These are phyloP conservation scores for Tyria jacobaeae DNA, from an alignment of 2,888 invertebrate genomes.

Conservation along the genomic window DNA sequence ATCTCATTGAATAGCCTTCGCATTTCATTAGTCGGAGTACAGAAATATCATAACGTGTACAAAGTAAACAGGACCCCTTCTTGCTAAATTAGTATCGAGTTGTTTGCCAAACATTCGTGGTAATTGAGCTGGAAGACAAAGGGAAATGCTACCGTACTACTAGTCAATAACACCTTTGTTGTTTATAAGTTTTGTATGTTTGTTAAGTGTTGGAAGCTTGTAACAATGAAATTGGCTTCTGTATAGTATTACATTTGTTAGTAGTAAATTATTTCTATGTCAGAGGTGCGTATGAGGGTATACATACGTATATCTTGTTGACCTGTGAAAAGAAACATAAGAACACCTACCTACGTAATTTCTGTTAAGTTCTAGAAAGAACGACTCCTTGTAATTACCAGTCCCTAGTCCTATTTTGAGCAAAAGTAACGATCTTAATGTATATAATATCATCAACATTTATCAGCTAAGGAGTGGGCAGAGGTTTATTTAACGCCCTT, in stretches of 20 bases:
- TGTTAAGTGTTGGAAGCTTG: not conserved
- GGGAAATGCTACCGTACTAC: slow-evolving; percentile 20
- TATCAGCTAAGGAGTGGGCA: no score
- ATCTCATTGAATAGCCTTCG: slow-evolving; percentile 47
- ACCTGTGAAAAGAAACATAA: no score
- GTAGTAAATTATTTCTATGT: no score
- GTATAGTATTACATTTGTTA: not conserved
- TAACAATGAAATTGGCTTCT: not conserved
- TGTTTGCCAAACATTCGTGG: slow-evolving; percentile 53
- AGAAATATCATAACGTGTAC: slow-evolving; percentile 53
- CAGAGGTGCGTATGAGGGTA: not conserved
- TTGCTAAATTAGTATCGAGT: slow-evolving; percentile 51
- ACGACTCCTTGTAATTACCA: no score
- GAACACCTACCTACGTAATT: no score
- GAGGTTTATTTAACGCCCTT: no score
- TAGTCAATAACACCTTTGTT: slow-evolving; percentile 19
- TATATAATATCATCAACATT: no score
- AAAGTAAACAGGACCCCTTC: slow-evolving; percentile 49
- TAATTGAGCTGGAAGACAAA: slow-evolving; percentile 37
- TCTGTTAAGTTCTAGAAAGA: no score
- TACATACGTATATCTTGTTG: not conserved
- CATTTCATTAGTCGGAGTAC: slow-evolving; percentile 56
- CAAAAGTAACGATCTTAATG: no score
- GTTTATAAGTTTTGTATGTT: slow-evolving; percentile 27
- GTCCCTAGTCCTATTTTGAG: no score